Evolutionary conservation across 2,888 invertebrate genomes (phyloP).

Genomic region (Eristalis pertinax): DNA sequence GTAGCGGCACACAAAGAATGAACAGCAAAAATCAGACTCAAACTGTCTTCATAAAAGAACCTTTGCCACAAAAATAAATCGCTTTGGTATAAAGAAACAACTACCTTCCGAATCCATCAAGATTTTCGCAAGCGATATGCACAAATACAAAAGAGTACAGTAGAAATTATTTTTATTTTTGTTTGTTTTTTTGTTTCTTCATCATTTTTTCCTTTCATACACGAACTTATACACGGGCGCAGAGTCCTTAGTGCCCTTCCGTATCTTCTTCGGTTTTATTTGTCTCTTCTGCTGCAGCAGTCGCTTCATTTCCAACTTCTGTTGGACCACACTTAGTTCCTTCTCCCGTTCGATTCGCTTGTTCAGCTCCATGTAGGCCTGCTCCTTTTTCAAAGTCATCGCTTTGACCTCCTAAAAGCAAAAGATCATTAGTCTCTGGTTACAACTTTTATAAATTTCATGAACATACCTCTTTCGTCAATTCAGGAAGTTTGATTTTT

Average conservation of each 20-base stretch:
- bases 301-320: conserved; percentile 89
- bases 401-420: conserved; percentile 75
- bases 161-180: background rate
- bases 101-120: no score
- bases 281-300: conserved; percentile 85
- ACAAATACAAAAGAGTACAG: no score
- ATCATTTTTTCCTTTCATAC: conserved; percentile 89
- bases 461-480: conserved; percentile 83
- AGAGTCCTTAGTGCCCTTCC: conserved; percentile 84
- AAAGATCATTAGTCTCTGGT: background rate
- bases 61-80: no score
- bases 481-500: conserved; percentile 83
- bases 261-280: conserved; percentile 86
- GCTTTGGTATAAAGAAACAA: no score
- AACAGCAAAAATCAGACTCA: no score
- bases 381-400: conserved; percentile 81
- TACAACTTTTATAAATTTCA: background rate
- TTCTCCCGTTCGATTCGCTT: conserved; percentile 90
- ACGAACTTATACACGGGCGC: conserved; percentile 91
- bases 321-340: conserved; percentile 88
- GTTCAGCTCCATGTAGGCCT: conserved; percentile 87
- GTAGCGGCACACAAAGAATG: no score
- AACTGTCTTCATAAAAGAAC: no score
- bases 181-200: no score
- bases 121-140: no score